Evolutionary conservation across 53 echinoderm and acorn worm genomes (phyloP).

Genomic region (Hippasteria phrygiana): DNA sequence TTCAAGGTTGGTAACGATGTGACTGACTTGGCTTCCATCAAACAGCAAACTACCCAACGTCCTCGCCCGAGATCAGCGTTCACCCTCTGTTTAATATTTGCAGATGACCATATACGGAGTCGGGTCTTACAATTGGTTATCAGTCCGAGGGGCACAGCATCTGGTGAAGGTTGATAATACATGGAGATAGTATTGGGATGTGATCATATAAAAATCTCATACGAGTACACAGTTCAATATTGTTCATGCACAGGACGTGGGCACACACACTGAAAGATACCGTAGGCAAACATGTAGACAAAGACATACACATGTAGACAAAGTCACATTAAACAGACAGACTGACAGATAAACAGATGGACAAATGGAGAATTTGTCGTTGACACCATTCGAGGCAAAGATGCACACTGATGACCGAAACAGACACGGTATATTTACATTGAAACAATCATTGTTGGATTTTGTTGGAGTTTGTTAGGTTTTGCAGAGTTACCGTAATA

Average conservation of each 20-base stretch:
- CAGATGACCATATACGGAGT: background rate
- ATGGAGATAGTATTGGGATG: background rate
- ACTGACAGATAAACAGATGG: too few species aligned
- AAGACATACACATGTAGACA: too few species aligned
- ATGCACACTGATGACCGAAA: background rate
- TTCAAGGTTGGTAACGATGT: constrained; percentile 11
- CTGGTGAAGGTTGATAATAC: background rate
- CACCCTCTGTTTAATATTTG: background rate
- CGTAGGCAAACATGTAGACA: too few species aligned
- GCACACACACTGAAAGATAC: too few species aligned
- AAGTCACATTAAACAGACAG: too few species aligned
- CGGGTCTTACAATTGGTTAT: background rate
- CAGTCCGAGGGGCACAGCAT: background rate
- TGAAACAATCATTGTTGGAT: too few species aligned
- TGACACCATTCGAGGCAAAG: background rate
- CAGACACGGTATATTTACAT: too few species aligned
- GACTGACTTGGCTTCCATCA: background rate
- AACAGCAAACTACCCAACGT: background rate
- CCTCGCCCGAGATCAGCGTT: background rate
- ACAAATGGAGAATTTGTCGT: too few species aligned
- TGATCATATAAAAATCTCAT: background rate
- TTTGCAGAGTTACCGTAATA: too few species aligned
- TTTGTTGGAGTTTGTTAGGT: too few species aligned
- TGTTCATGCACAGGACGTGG: too few species aligned
- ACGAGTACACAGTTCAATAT: background rate